Conservation (phyloP, 2,888 invertebrate genomes). For the Ferdinandea cuprea region DNA sequence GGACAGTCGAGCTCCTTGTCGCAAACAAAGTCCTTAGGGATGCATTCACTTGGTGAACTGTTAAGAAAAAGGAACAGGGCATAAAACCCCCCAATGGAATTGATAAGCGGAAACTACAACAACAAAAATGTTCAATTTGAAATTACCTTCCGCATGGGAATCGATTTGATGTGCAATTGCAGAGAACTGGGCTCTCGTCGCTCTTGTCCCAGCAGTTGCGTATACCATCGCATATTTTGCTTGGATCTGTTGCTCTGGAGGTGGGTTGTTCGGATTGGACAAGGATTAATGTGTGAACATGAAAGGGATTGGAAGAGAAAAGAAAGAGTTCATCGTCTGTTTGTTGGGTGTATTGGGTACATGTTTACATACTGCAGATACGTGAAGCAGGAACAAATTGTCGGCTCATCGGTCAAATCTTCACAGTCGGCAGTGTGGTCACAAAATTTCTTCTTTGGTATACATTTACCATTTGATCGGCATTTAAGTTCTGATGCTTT, state of each 20-base stretch:
- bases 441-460: constrained; percentile 88
- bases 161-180: constrained; percentile 85
- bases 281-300: constrained; percentile 7
- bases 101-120: constrained; percentile 31
- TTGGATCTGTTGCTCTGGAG: constrained; percentile 85
- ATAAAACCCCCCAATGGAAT: constrained; percentile 25
- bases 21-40: constrained; percentile 90
- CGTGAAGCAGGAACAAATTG: constrained; percentile 86
- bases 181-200: constrained; percentile 88
- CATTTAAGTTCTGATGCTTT: constrained; percentile 85
- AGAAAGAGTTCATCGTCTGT: neutral
- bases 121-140: neutral
- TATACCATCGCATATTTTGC: constrained; percentile 89
- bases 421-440: constrained; percentile 88
- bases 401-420: constrained; percentile 89
- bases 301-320: neutral
- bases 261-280: neutral
- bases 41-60: constrained; percentile 84
- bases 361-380: constrained; percentile 84
- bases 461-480: constrained; percentile 87
- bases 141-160: constrained; percentile 85
- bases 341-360: neutral
- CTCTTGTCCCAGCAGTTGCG: constrained; percentile 90
- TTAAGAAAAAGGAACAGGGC: constrained; percentile 21
- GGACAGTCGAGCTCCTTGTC: constrained; percentile 90